Evolutionary conservation across 2,113 vertebrate genomes (phyloP).

Genomic region (Prunella fulvescens): DNA sequence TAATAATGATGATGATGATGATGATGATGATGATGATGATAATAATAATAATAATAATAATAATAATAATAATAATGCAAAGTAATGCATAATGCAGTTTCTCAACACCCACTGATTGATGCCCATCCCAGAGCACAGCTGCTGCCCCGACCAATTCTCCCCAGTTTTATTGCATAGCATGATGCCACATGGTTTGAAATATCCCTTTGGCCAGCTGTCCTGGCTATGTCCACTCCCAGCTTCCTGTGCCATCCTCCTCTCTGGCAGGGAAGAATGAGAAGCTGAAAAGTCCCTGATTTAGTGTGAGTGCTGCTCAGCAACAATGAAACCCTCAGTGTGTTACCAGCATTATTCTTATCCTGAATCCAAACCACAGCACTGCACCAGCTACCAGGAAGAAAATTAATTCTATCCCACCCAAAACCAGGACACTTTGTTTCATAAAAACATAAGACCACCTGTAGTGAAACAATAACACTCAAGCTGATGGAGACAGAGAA

Average conservation of each 20-base stretch:
- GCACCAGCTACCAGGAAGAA: not conserved
- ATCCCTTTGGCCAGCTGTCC: not conserved
- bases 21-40: too few species aligned
- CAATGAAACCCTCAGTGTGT: accelerated
- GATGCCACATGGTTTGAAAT: not conserved
- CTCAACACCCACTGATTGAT: not conserved
- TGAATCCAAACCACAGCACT: not conserved
- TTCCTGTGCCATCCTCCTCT: not conserved
- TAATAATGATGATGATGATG: too few species aligned
- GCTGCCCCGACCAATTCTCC: not conserved
- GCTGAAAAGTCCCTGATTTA: not conserved
- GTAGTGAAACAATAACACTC: not conserved
- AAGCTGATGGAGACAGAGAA: conserved; percentile 1
- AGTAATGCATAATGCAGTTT: not conserved
- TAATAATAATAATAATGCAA: not conserved
- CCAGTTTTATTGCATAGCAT: not conserved
- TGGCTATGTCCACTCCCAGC: not conserved
- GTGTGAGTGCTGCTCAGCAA: not conserved
- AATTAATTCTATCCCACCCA: not conserved
- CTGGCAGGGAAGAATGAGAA: not conserved
- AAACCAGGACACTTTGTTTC: not conserved
- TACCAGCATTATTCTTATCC: not conserved
- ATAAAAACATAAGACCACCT: conserved; percentile 4
- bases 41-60: too few species aligned
- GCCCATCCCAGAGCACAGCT: not conserved